Evolutionary conservation across 1,140 invertebrate genomes (phyloP).

Genomic region (Berghia stephanieae): DNA sequence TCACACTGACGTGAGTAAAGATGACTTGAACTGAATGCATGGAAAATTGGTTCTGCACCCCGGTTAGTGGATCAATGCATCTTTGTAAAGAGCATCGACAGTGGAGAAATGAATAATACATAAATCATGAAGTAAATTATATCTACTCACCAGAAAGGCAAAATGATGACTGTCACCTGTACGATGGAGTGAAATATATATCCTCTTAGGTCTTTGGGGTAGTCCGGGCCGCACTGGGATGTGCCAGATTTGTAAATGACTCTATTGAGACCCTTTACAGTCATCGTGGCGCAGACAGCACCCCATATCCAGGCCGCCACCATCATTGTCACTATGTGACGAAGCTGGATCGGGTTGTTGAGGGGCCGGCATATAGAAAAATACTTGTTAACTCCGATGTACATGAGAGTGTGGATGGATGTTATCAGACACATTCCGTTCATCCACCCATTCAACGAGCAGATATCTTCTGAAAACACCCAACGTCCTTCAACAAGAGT

Average conservation of each 20-base stretch:
- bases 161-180: constrained; percentile 48
- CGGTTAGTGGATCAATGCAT: background rate
- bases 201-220: constrained; percentile 50
- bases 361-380: constrained; percentile 68
- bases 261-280: constrained; percentile 62
- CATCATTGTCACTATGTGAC: constrained; percentile 67
- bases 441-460: constrained; percentile 67
- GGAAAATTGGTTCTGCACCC: background rate
- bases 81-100: background rate
- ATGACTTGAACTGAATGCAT: background rate
- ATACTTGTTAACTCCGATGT: constrained; percentile 67
- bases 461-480: constrained; percentile 58
- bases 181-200: constrained; percentile 64
- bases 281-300: constrained; percentile 59
- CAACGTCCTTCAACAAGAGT: constrained; percentile 64
- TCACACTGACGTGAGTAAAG: background rate
- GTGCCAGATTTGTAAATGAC: constrained; percentile 65
- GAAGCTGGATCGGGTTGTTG: constrained; percentile 60
- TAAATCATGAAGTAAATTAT: background rate
- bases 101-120: background rate
- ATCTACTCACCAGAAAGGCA: constrained; percentile 22
- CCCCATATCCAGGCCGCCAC: constrained; percentile 67
- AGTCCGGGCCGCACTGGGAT: constrained; percentile 68
- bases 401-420: constrained; percentile 70
- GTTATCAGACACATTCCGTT: constrained; percentile 67